phyloP scores from a whole-genome alignment of 2,888 invertebrate genomes.

The Polydrusus pterygomalis region DNA sequence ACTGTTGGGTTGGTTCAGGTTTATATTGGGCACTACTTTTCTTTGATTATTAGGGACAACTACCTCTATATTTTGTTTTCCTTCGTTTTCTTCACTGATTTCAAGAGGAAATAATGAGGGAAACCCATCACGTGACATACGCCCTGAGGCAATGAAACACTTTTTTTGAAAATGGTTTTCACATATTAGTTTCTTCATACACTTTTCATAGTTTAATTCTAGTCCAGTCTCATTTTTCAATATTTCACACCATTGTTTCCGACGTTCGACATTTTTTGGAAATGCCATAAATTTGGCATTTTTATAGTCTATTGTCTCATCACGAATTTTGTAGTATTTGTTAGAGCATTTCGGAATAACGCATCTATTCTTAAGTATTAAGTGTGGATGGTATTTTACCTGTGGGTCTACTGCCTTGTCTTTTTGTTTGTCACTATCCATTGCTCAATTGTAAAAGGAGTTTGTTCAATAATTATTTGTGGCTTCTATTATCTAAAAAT shows the following conservation, averaged over 20 bases:
- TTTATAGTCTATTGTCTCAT: not conserved
- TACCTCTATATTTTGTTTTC: not conserved
- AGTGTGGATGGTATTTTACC: not conserved
- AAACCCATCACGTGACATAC: not conserved
- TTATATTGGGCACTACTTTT: not conserved
- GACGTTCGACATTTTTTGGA: not conserved
- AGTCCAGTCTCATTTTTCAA: constrained; percentile 5
- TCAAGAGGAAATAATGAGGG: constrained; percentile 10
- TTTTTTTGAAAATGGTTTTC: constrained; percentile 4
- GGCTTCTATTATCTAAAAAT: too few species aligned
- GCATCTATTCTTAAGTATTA: not conserved
- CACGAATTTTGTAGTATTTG: not conserved
- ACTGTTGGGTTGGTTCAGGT: too few species aligned
- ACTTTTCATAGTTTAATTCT: not conserved
- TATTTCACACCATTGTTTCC: not conserved
- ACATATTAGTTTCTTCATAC: not conserved
- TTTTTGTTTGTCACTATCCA: not conserved
- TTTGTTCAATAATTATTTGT: too few species aligned
- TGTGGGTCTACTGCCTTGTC: not conserved
- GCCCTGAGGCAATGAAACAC: not conserved
- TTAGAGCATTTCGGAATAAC: not conserved
- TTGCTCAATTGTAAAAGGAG: too few species aligned
- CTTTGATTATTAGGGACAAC: not conserved
- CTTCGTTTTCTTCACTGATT: not conserved
- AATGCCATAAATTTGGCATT: not conserved